Conservation (phyloP, 2,797 vertebrate species). For the Cuculus canorus region DNA sequence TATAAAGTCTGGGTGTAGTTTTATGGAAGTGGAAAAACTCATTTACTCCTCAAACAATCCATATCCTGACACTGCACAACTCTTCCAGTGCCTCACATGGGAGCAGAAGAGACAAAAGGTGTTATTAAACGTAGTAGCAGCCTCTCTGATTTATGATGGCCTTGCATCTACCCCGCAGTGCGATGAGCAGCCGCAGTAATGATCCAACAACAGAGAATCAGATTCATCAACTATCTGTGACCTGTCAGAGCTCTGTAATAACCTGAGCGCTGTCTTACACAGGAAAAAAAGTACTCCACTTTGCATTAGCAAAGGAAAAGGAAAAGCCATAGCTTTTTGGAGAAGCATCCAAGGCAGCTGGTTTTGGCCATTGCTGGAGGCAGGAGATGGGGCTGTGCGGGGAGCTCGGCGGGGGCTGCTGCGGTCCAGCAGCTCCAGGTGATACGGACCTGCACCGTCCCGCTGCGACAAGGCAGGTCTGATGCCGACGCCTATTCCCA, state of each 20-base stretch:
- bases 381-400: neutral
- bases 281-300: neutral
- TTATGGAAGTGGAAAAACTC: neutral
- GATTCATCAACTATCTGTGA: neutral
- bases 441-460: accelerated
- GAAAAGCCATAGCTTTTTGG: neutral
- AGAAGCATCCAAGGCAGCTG: neutral
- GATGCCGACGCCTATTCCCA: neutral
- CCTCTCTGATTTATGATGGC: neutral
- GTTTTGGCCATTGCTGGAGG: neutral
- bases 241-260: neutral
- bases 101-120: neutral
- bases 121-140: neutral
- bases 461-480: accelerated
- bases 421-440: neutral
- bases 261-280: neutral
- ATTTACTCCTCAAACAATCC: neutral
- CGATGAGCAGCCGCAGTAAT: neutral
- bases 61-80: neutral
- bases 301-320: neutral
- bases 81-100: neutral
- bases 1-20: neutral
- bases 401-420: neutral
- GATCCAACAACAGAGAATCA: neutral
- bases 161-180: neutral